Conservation (phyloP, 2,888 invertebrate species). For the Neoitamus cyanurus region DNA sequence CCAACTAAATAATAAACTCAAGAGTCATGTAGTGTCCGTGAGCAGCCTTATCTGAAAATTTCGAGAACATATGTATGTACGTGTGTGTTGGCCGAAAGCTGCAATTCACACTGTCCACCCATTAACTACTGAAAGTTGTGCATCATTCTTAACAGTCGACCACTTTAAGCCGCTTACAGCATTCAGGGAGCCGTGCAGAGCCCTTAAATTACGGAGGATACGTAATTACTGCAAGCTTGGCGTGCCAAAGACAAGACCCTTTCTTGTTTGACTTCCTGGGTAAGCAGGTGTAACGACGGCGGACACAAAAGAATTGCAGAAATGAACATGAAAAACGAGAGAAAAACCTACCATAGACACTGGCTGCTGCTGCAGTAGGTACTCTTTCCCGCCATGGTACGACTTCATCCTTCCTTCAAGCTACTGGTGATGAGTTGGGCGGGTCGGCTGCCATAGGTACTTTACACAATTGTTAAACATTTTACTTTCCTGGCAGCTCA, state of each 20-base stretch:
- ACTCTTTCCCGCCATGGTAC: not conserved
- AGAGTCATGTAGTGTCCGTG: not conserved
- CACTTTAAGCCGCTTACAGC: constrained; percentile 1
- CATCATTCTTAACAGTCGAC: not conserved
- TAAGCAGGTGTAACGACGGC: not conserved
- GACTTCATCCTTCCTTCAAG: not conserved
- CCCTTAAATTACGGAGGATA: not conserved
- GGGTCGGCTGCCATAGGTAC: not conserved
- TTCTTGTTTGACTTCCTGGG: constrained; percentile 12
- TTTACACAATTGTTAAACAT: constrained; percentile 8
- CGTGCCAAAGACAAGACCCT: not conserved
- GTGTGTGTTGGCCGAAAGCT: not conserved
- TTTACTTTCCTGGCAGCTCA: constrained; percentile 26
- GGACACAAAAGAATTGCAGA: not conserved
- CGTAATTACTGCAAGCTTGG: not conserved
- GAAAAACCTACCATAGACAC: not conserved
- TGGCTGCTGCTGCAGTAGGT: not conserved
- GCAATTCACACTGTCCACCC: not conserved
- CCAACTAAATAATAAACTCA: not conserved
- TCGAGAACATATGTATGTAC: not conserved
- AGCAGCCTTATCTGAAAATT: not conserved
- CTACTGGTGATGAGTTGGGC: not conserved
- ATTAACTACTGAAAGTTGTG: not conserved
- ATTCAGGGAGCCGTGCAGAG: not conserved
- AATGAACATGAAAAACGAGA: not conserved